phyloP scores from a whole-genome alignment of 2,797 vertebrate species.

The Scolopax bukidnonensis region DNA sequence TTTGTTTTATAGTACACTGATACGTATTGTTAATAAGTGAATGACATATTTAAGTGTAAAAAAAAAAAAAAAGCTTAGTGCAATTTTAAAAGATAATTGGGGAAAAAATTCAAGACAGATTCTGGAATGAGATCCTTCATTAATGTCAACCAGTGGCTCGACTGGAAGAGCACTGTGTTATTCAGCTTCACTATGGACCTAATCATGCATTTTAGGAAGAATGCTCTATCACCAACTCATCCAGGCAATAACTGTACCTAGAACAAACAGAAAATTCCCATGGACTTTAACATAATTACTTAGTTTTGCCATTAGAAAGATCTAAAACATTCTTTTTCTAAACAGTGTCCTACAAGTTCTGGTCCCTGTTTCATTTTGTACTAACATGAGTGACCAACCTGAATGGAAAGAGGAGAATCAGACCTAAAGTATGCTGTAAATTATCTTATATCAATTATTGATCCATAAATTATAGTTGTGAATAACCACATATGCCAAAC shows the following conservation, averaged over 20 bases:
- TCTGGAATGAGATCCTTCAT: background rate
- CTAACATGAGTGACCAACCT: background rate
- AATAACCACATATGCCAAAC: background rate
- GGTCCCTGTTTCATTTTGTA: background rate
- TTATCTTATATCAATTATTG: background rate
- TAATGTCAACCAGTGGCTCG: background rate
- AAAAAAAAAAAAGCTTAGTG: background rate
- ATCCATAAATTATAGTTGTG: background rate
- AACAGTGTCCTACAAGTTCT: background rate
- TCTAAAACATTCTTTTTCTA: background rate
- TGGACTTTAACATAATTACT: background rate
- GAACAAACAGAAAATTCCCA: background rate
- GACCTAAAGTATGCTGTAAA: background rate
- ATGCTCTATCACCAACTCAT: background rate
- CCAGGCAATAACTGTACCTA: background rate
- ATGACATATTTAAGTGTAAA: background rate
- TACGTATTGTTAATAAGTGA: background rate
- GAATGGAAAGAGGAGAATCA: background rate
- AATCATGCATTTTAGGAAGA: background rate
- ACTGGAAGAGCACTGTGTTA: background rate
- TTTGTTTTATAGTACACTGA: background rate
- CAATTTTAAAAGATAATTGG: background rate
- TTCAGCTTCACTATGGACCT: background rate
- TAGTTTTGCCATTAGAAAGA: background rate
- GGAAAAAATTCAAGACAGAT: accelerated